Percentiles rank a stretch among this genome's conserved stretches.
phyloP scores from a whole-genome alignment of 1,140 invertebrate species.

The Drosophila jambulina region DNA sequence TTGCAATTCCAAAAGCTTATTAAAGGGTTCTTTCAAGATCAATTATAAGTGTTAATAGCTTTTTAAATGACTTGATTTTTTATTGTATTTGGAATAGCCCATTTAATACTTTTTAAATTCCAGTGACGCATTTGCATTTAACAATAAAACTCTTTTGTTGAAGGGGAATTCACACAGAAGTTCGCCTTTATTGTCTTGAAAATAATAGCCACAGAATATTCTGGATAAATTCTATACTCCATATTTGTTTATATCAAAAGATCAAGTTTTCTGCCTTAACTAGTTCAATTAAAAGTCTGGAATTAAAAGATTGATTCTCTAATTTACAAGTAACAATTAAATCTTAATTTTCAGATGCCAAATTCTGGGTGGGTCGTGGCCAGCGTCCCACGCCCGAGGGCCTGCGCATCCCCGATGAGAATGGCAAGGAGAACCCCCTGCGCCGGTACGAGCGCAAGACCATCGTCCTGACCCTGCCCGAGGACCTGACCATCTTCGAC shows the following conservation, averaged over 20 bases:
- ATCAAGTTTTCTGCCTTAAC: background rate
- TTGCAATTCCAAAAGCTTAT: background rate
- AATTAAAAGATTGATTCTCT: background rate
- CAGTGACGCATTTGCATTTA: conserved; percentile 3
- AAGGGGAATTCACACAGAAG: conserved; percentile 12
- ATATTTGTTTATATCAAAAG: background rate
- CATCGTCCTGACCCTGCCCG: conserved; percentile 93
- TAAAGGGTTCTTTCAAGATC: background rate
- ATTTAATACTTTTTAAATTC: background rate
- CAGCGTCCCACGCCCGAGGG: conserved; percentile 92
- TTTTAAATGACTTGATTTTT: background rate
- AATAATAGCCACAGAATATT: background rate
- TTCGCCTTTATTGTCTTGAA: background rate
- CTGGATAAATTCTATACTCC: conserved; percentile 1
- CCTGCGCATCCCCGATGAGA: conserved; percentile 94
- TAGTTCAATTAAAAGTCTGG: background rate
- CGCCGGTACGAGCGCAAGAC: conserved; percentile 93
- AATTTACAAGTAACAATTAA: background rate
- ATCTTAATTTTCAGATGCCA: conserved; percentile 89
- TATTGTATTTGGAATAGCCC: background rate
- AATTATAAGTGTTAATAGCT: background rate
- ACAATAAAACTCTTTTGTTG: conserved; percentile 3
- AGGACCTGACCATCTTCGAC: conserved; percentile 92
- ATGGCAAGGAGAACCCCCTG: conserved; percentile 92
- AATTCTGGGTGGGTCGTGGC: conserved; percentile 95